These are phyloP conservation scores for Pelosia muscerda DNA, from an alignment of 2,888 invertebrate genomes.

Conservation along the genomic window DNA sequence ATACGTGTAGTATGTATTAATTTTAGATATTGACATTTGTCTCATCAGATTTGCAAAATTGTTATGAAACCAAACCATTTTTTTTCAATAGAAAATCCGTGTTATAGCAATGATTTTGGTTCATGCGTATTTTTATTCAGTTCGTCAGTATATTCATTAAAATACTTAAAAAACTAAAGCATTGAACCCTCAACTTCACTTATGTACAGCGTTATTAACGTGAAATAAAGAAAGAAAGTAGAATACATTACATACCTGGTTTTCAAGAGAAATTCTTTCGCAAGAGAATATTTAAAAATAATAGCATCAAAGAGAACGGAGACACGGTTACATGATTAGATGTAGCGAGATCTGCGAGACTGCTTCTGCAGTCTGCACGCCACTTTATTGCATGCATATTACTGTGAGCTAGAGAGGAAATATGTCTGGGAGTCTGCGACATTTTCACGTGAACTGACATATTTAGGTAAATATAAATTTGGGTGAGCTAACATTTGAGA, in stretches of 20 bases:
- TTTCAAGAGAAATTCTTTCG: constrained; percentile 15
- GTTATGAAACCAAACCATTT: too few relatives aligned
- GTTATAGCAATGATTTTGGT: too few relatives aligned
- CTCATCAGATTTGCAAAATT: too few relatives aligned
- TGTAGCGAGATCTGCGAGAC: constrained; percentile 13
- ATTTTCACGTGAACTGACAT: not conserved
- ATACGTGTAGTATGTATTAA: not conserved
- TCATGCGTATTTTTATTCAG: not conserved
- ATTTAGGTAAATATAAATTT: not conserved
- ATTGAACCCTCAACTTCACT: too few relatives aligned
- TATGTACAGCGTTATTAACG: too few relatives aligned
- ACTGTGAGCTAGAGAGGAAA: not conserved
- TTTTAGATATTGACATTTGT: not conserved
- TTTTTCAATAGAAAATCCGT: too few relatives aligned
- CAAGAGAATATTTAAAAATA: constrained; percentile 15
- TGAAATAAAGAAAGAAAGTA: not conserved
- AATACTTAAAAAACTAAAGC: not conserved
- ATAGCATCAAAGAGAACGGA: not conserved
- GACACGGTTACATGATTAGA: constrained; percentile 14
- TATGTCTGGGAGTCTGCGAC: not conserved
- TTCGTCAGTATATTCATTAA: not conserved
- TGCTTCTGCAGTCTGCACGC: not conserved
- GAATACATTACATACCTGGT: constrained; percentile 7
- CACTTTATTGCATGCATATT: constrained; percentile 8
- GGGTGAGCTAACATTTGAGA: not conserved